Conservation (phyloP, 2,888 invertebrate species). For the Andrena trimmerana region DNA sequence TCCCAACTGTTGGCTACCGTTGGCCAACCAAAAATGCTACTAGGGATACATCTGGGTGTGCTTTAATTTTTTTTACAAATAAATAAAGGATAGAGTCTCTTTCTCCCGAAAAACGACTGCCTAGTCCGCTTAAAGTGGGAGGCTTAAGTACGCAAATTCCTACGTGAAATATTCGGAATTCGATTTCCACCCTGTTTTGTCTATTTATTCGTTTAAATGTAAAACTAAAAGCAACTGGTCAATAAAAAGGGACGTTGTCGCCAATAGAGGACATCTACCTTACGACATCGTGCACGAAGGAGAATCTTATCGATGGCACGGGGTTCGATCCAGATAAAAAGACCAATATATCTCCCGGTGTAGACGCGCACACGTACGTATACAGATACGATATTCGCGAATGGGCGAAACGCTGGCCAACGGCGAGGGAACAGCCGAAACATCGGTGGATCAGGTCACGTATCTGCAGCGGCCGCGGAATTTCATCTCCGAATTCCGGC, state of each 20-base stretch:
- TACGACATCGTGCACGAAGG: conserved; percentile 22
- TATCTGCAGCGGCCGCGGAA: conserved; percentile 60
- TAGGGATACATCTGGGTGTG: no score
- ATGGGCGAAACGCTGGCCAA: conserved; percentile 7
- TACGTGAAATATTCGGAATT: no score
- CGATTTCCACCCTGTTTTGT: no score
- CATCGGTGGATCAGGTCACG: conserved; percentile 54
- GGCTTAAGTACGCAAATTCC: no score
- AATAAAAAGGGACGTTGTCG: background rate
- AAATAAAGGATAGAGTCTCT: no score
- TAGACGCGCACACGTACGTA: background rate
- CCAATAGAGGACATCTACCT: background rate
- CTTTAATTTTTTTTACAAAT: no score
- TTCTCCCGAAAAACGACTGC: no score
- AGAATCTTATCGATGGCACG: conserved; percentile 14
- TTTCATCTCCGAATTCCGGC: conserved; percentile 70
- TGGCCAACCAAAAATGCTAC: no score
- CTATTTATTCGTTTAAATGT: no score
- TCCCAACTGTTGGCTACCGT: no score
- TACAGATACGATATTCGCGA: background rate
- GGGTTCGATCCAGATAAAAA: conserved; percentile 2
- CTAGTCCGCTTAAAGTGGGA: no score
- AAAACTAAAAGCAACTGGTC: background rate
- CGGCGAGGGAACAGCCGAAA: conserved; percentile 13
- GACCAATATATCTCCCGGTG: conserved; percentile 1